A percentile compares a stretch with the other conserved stretches of the same genome.
Conservation (phyloP, 2,113 vertebrate genomes). For the Tetrao urogallus region DNA sequence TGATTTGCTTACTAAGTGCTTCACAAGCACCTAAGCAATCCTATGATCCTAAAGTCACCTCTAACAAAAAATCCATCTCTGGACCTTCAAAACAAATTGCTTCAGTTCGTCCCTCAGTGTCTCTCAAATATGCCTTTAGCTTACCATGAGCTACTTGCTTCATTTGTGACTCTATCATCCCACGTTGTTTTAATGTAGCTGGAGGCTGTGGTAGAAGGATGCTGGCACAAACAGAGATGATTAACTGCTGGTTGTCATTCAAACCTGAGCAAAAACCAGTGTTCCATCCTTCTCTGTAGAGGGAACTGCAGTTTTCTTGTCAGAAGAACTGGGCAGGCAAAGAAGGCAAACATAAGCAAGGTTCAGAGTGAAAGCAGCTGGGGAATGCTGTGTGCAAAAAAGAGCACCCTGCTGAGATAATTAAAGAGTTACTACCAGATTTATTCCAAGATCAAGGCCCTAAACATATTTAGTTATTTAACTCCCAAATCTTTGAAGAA, state of each 20-base stretch:
- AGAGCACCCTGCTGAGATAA: background rate
- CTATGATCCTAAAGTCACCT: background rate
- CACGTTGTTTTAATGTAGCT: background rate
- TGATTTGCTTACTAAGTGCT: background rate
- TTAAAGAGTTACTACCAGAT: background rate
- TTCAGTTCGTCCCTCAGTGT: background rate
- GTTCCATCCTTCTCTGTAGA: background rate
- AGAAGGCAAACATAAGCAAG: background rate
- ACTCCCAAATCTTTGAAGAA: background rate
- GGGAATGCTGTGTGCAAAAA: background rate
- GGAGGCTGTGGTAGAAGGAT: background rate
- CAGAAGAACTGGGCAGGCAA: background rate
- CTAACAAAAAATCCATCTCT: background rate
- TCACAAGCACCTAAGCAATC: background rate
- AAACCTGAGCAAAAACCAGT: background rate
- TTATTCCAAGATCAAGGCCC: background rate
- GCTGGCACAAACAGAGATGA: background rate
- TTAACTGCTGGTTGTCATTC: background rate
- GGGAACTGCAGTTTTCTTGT: background rate
- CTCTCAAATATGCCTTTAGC: background rate
- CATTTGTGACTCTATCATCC: background rate
- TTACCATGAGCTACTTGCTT: background rate
- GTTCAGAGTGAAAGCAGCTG: background rate
- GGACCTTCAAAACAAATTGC: background rate
- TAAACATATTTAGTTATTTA: conserved; percentile 3